Base-by-base conservation (phyloP, 1,140 invertebrate species). In the Sarcophaga peregrina region DNA sequence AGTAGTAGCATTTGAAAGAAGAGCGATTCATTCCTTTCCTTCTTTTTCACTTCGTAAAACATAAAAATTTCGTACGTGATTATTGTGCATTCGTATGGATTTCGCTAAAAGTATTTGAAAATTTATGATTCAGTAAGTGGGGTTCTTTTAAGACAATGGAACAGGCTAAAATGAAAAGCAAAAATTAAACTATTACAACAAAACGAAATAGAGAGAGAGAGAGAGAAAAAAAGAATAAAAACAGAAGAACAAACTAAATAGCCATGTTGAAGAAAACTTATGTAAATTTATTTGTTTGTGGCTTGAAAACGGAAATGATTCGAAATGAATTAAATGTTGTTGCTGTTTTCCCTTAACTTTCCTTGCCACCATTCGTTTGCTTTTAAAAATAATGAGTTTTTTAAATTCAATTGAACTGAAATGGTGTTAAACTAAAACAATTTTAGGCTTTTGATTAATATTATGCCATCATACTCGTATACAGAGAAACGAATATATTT, bases 11-110 rank as follows among this genome's bases (percentile, higher is more conserved):
- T 58, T 15, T 6, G 20, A 68, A 68, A n/a, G 17, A 68, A 20
- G 62, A 68, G 62, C n/a, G 17, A 9, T 68, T 68, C 6, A 8
- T 68, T 58, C 3, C 9, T 68, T 7, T 68, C 15, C 7, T 52
- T 52, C 2, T 52, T 10, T 10, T 52, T 68, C 8, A n/a, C 20
- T 68, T 52, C 37, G 15, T n/a, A 76, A n/a, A 50, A 48, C 50
- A 17, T 47, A 48, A 72, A 8, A 72, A 72, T 25, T 9, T 25
- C 74, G 46, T 78, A 78, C 75, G 75, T 78, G 75, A 78, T 78
- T 78, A 78, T 78, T 78, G 75, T 50, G 20, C 75, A 78, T 78
- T 78, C 75, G 50, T 52, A 78, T 78, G 75, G 75, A 78, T 78
- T 78, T 78, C 50, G 25, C 75, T 20, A 78, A 78, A 37, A 37